Evolutionary conservation across 2,113 vertebrate genomes (phyloP).

Genomic region (Harpagus bidentatus): DNA sequence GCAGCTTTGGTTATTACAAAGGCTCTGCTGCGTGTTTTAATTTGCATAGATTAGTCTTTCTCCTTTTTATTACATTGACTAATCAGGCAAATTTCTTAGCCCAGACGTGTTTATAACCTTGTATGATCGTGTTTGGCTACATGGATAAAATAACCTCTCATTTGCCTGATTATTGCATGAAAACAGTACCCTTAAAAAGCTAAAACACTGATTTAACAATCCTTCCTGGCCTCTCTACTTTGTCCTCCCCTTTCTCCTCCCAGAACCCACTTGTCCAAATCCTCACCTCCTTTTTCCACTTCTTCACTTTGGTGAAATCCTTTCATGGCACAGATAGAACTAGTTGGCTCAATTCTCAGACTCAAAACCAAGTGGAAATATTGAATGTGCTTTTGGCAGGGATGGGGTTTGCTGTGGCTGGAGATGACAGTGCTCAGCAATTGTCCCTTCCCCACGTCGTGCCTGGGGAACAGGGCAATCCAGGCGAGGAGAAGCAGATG

Average conservation of each 20-base stretch:
- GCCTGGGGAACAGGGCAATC: not conserved
- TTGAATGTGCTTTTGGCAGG: not conserved
- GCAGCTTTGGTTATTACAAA: slow-evolving; percentile 53
- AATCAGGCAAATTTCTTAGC: slow-evolving; percentile 36
- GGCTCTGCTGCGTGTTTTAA: slow-evolving; percentile 38
- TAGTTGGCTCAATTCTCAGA: not conserved
- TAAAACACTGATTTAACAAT: not conserved
- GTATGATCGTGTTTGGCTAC: slow-evolving; percentile 34
- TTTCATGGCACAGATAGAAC: not conserved
- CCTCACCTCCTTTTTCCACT: not conserved
- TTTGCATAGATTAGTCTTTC: slow-evolving; percentile 56
- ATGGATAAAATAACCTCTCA: not conserved
- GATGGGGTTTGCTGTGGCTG: not conserved
- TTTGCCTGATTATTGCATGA: slow-evolving; percentile 1
- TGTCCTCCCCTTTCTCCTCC: not conserved
- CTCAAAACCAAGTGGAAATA: not conserved
- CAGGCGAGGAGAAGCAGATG: not conserved
- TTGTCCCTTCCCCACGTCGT: rapidly evolving
- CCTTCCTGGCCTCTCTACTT: not conserved
- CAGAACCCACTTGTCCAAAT: not conserved
- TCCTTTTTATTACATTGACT: slow-evolving; percentile 2
- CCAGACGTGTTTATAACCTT: slow-evolving; percentile 8
- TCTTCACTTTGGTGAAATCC: not conserved
- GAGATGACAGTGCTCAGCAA: not conserved
- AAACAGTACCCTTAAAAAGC: not conserved